These are phyloP conservation scores for Drosophila kanapiae DNA, from an alignment of 1,140 invertebrate species.

Conservation along the genomic window DNA sequence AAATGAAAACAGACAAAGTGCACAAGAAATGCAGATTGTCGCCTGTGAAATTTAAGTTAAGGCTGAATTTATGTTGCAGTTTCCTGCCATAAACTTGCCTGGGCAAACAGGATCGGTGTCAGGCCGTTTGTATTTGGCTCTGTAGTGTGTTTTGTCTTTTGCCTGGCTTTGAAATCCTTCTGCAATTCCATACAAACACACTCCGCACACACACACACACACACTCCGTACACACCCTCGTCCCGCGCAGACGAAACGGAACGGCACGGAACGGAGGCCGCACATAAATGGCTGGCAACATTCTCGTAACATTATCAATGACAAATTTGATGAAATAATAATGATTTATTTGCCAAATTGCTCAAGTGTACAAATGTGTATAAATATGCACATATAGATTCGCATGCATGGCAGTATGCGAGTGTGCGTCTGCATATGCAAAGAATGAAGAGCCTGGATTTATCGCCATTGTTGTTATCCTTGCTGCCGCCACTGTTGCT, in stretches of 20 bases:
- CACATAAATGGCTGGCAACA: conserved; percentile 61
- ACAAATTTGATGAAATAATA: conserved; percentile 84
- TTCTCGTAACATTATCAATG: conserved; percentile 75
- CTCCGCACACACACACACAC: not conserved
- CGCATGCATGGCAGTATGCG: conserved; percentile 2
- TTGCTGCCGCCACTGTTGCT: conserved; percentile 15
- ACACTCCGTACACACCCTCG: conserved; percentile 3
- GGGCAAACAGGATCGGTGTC: conserved; percentile 39
- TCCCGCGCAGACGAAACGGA: conserved; percentile 7
- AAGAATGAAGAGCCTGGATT: conserved; percentile 68
- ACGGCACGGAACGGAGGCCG: conserved; percentile 2
- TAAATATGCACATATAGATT: conserved; percentile 47
- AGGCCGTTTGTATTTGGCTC: conserved; percentile 32
- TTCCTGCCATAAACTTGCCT: conserved; percentile 51
- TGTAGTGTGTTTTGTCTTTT: conserved; percentile 50
- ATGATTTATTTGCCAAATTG: conserved; percentile 82
- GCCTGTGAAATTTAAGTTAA: conserved; percentile 37
- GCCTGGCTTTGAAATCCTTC: conserved; percentile 45
- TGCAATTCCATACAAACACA: conserved; percentile 13
- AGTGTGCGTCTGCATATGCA: conserved; percentile 37
- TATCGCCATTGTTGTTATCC: conserved; percentile 55
- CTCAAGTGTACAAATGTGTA: conserved; percentile 69
- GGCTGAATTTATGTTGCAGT: conserved; percentile 36
- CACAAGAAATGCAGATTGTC: conserved; percentile 12
- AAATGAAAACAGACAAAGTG: conserved; percentile 23